Conservation (phyloP, 2,888 invertebrate species). For the Caenorhabditis panamensis region DNA sequence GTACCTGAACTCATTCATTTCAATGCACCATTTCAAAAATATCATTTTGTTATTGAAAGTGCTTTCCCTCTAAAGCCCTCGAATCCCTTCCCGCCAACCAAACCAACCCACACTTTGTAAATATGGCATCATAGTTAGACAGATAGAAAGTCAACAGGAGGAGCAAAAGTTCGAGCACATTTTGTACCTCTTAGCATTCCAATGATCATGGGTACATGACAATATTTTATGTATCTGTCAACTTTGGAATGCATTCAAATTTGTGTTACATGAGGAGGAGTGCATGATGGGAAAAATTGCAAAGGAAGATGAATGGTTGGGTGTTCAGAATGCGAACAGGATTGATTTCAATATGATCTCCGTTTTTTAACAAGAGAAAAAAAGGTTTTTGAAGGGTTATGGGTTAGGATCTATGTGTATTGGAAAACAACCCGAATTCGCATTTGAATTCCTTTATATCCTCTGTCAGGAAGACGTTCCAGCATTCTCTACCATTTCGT, state of each 20-base stretch:
- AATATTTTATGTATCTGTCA: conserved; percentile 35
- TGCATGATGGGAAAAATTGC: background rate
- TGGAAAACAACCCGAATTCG: background rate
- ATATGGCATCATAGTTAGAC: conserved; percentile 40
- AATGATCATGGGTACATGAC: conserved; percentile 12
- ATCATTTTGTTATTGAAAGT: background rate
- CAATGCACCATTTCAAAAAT: background rate
- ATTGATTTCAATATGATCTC: no score
- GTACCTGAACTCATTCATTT: background rate
- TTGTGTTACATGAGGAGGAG: conserved; percentile 3
- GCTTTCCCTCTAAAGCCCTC: conserved; percentile 14
- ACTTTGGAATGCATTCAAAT: conserved; percentile 40
- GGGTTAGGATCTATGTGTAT: background rate
- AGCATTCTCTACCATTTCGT: no score
- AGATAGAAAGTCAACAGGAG: conserved; percentile 34
- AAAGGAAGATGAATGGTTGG: conserved; percentile 24
- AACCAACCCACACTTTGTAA: conserved; percentile 54
- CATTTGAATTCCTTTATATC: no score
- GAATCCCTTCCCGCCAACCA: no score
- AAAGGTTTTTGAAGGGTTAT: no score
- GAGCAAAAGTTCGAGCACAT: conserved; percentile 44
- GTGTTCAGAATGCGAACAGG: no score
- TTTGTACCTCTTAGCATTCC: conserved; percentile 20
- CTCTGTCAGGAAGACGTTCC: no score
- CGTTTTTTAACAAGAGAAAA: no score